Evolutionary conservation across 1,140 invertebrate species (phyloP), one percentile per base, ranked within the genome.

Genomic region (Bursaphelenchus mucronatus): DNA sequence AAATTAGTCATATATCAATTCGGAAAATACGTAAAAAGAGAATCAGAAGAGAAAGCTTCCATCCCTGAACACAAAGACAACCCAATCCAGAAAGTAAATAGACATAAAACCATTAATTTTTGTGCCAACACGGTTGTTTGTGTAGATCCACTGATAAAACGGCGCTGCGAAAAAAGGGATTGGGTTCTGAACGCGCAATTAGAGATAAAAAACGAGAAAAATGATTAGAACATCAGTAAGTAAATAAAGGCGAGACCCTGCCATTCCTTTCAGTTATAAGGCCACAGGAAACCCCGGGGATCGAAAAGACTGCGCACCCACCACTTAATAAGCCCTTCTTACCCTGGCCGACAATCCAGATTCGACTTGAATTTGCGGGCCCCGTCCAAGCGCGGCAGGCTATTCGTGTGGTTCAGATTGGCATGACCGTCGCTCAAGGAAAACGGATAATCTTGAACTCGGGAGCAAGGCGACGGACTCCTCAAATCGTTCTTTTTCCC

Each of bases 391-490:
- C 61, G 61, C 7, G 61, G 61, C 58, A 61, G 40, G 21, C 50
- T 59, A 50, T 61, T n/a, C 50, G 58, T 61, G 13, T 61, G 46
- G 58, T 61, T 15, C 13, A 63, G 43, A 17, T 19, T 21, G 58
- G 13, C 43, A 8, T 63, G 57, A 4, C 40, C 13, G 15, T 50
- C 49, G 49, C 15, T 50, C 15, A 50, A 30, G 49, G 15, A 30
- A 50, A 50, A 15, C 5, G 49, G 15, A 30, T 1, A 5, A 30
- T 17, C 15, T 50, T 17, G 19, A 50, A 17, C 15, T 17, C 49
- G 19, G 49, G 15, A 17, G 49, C 15, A 17, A 11, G 61, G 61
- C 13, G 57, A 59, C 13, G 40, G 13, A 21, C 40, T 59, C 11
- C 30, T 21, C 13, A 43, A 47, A 17, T 65, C 62, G 55, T 1